phyloP scores from a whole-genome alignment of 1,140 invertebrate genomes.

The Pentalonia nigronervosa region DNA sequence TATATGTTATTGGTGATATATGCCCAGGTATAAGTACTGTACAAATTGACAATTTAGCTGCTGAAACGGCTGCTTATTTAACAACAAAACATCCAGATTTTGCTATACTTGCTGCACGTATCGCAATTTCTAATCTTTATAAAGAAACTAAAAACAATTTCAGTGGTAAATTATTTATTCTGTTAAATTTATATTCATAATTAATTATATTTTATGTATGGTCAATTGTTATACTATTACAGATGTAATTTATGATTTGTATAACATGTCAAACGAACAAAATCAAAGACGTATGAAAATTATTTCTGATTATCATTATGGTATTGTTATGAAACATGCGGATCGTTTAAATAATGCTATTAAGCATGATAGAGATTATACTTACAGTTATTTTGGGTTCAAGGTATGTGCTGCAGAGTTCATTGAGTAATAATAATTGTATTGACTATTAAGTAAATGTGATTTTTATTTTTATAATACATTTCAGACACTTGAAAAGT shows the following conservation, averaged over 20 bases:
- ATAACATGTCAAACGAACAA: constrained; percentile 77
- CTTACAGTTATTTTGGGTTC: constrained; percentile 98
- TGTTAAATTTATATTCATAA: not conserved
- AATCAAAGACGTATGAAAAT: constrained; percentile 78
- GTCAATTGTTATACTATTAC: constrained; percentile 64
- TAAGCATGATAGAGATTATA: constrained; percentile 96
- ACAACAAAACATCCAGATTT: constrained; percentile 97
- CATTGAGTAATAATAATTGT: not conserved
- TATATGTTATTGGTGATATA: constrained; percentile 91
- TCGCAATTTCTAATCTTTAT: constrained; percentile 96
- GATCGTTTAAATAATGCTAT: constrained; percentile 92
- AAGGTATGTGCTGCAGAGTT: constrained; percentile 70
- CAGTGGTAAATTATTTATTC: constrained; percentile 72
- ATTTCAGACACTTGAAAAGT: constrained; percentile 85
- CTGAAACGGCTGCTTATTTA: constrained; percentile 95
- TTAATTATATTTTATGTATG: not conserved
- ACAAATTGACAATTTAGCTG: constrained; percentile 95
- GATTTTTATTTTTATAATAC: constrained; percentile 7
- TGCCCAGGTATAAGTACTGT: constrained; percentile 96
- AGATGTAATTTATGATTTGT: constrained; percentile 92
- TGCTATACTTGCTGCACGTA: constrained; percentile 91
- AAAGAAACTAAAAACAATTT: constrained; percentile 94
- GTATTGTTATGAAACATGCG: constrained; percentile 87
- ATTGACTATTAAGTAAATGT: not conserved
- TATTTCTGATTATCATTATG: constrained; percentile 84